Evolutionary conservation across 2,888 invertebrate species (phyloP), one percentile per base, ranked within the genome.

Genomic region (Omphaloscelis lunosa): DNA sequence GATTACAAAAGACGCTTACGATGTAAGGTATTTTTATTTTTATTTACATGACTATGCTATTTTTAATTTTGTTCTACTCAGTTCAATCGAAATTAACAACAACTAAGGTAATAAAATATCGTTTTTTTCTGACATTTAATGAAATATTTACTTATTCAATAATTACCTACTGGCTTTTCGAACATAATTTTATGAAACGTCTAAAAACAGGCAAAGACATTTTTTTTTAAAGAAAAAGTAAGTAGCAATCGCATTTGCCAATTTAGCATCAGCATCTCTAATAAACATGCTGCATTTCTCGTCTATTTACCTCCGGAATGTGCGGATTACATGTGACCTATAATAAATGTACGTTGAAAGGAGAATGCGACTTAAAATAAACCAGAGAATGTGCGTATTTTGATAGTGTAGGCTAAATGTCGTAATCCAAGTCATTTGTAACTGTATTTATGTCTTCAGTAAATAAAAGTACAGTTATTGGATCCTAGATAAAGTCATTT

Each of bases 361-460:
- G 15, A 71, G 67, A 85, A 72, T 74, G 65, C 34, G 74, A 67
- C 69, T 83, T 45, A 53, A 83, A 83, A 83, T 83, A 82, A 82
- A 77, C 82, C 34, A 12, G 41, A 71, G 58, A 86, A 71, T 63
- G 65, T 75, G 27, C 48, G 62, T 75, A 70, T 59, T 79, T 59
- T 68, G 29, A 70, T 69, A 61, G n/a, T 67, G 45, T 48, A 53
- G 62, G 66, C 48, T 39, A 62, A 74, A 39, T 56, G 29, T 66
- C 53, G 72, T 78, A 72, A 70, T 41, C 20, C 7, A 41, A 83
- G 61, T 72, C 23, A 69, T 72, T 62, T 63, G 61, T 81, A 41
- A 48, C 56, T 11, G 15, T 76, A 62, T 51, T 69, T 15, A n/a
- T 17, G 20, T 69, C n/a, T 58, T 29, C 56, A n/a, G 20, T 34